Percentiles rank a stretch among this genome's conserved stretches.
Conservation (phyloP, 1,140 invertebrate genomes). For the Atta texana region DNA sequence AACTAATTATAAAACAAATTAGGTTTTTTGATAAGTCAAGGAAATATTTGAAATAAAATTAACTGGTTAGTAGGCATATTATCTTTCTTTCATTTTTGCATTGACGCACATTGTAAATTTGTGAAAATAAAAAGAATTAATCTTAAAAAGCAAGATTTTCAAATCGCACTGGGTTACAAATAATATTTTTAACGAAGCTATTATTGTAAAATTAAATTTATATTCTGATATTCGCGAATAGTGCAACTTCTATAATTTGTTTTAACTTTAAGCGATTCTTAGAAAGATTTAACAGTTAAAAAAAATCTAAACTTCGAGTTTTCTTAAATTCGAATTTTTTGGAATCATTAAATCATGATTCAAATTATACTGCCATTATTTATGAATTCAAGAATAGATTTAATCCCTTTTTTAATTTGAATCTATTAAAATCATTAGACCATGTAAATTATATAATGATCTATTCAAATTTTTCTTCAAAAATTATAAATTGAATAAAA, state of each 20-base stretch:
- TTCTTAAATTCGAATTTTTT: background rate
- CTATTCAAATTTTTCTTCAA: too few relatives aligned
- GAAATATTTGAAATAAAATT: constrained; percentile 23
- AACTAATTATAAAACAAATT: background rate
- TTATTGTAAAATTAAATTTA: background rate
- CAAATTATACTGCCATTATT: background rate
- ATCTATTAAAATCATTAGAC: too few relatives aligned
- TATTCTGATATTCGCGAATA: background rate
- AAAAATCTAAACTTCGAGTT: background rate
- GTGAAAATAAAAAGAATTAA: background rate
- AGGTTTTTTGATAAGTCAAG: background rate
- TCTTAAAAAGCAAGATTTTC: background rate
- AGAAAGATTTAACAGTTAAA: background rate
- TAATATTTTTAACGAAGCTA: background rate
- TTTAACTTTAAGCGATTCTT: background rate
- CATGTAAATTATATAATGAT: too few relatives aligned
- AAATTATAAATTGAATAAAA: background rate
- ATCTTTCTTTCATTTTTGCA: background rate
- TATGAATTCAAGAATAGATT: too few relatives aligned
- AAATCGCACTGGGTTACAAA: background rate
- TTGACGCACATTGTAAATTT: background rate
- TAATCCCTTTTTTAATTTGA: too few relatives aligned
- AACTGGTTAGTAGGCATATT: background rate
- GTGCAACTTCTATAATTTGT: background rate
- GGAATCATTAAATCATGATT: background rate